A percentile compares a stretch with the other conserved stretches of the same genome.
Conservation (phyloP, 1,140 invertebrate species). For the Drosophila quadrilineata region DNA sequence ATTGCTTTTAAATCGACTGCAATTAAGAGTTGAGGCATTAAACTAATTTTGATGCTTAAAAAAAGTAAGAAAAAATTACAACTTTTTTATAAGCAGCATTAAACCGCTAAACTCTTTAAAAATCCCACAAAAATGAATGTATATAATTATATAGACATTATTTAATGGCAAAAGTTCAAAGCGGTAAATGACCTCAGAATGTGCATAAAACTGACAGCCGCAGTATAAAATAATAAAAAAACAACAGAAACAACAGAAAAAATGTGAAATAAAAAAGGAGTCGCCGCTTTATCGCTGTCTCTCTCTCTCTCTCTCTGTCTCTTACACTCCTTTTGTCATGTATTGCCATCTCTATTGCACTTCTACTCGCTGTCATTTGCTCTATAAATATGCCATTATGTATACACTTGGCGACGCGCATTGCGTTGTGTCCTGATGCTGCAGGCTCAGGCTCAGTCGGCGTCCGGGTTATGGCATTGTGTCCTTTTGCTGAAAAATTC, state of each 20-base stretch:
- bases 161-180: slow-evolving; percentile 37
- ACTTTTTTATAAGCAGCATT: neutral
- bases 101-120: slow-evolving; percentile 12
- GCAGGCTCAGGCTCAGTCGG: slow-evolving; percentile 38
- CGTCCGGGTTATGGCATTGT: slow-evolving; percentile 59
- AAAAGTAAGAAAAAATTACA: no score
- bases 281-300: neutral
- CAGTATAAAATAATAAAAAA: slow-evolving; percentile 40
- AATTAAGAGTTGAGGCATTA: no score
- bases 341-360: neutral
- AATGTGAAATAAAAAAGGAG: slow-evolving; percentile 13
- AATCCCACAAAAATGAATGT: slow-evolving; percentile 21
- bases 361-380: slow-evolving; percentile 29
- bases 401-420: slow-evolving; percentile 60
- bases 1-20: no score
- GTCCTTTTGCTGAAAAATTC: slow-evolving; percentile 39
- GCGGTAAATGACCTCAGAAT: slow-evolving; percentile 67
- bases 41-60: no score
- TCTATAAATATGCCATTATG: slow-evolving; percentile 76
- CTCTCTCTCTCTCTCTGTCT: neutral
- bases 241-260: no score
- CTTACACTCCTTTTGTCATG: neutral
- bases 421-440: slow-evolving; percentile 50
- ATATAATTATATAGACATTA: no score
- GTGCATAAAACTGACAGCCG: slow-evolving; percentile 45